A percentile compares a stretch with the other conserved stretches of the same genome.
These are phyloP conservation scores for Harmothoe impar DNA, from an alignment of 2,888 invertebrate genomes.

Conservation along the genomic window DNA sequence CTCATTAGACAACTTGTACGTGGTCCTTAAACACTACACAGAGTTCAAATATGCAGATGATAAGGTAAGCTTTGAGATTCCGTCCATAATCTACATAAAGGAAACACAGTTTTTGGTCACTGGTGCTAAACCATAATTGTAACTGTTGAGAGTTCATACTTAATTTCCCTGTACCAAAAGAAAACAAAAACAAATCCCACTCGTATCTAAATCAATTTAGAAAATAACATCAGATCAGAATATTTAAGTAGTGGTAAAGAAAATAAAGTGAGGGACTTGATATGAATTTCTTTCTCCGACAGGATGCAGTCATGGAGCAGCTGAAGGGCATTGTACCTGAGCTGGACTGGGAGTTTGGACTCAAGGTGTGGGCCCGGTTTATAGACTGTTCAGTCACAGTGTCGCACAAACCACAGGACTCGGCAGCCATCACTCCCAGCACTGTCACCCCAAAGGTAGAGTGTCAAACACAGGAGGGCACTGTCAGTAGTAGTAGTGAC, in stretches of 20 bases:
- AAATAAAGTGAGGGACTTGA: too few relatives aligned
- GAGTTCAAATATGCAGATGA: conserved; percentile 77
- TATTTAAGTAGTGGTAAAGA: too few relatives aligned
- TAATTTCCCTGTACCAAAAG: too few relatives aligned
- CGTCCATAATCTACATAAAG: not conserved
- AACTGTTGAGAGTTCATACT: too few relatives aligned
- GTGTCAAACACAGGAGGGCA: not conserved
- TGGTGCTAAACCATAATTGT: too few relatives aligned
- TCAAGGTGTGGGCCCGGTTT: conserved; percentile 81
- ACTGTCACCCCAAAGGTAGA: not conserved
- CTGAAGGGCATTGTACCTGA: conserved; percentile 77
- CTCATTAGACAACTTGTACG: conserved; percentile 82
- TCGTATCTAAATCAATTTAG: too few relatives aligned
- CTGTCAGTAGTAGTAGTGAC: too few relatives aligned
- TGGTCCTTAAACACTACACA: conserved; percentile 77
- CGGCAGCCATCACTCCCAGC: not conserved
- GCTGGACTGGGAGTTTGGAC: conserved; percentile 81
- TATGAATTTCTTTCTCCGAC: too few relatives aligned
- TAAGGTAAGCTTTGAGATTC: conserved; percentile 73
- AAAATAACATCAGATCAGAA: too few relatives aligned
- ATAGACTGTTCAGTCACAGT: conserved; percentile 75
- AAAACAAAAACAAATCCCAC: too few relatives aligned
- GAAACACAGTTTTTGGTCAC: too few relatives aligned
- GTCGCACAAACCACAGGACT: conserved; percentile 71
- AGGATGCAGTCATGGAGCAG: conserved; percentile 78